These are phyloP conservation scores for Drymonia ruficornis DNA, from an alignment of 2,888 invertebrate species.

Conservation along the genomic window DNA sequence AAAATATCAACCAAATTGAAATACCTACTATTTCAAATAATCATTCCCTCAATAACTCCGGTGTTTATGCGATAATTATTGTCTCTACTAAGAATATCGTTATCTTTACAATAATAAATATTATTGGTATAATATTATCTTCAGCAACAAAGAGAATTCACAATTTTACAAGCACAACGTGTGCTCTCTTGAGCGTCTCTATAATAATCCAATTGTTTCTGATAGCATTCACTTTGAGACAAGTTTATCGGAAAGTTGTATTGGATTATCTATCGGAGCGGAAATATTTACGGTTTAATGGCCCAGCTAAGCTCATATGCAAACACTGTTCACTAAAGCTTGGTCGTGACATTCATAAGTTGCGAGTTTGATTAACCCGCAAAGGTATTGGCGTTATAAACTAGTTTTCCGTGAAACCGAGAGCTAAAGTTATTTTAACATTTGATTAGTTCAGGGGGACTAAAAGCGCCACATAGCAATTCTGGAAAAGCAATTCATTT, in stretches of 20 bases:
- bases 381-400: neutral
- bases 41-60: too few species aligned
- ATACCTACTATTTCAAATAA: too few species aligned
- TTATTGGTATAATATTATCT: too few species aligned
- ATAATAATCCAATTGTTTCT: conserved; percentile 32
- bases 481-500: too few species aligned
- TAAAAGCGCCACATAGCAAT: too few species aligned
- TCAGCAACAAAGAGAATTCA: too few species aligned
- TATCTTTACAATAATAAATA: too few species aligned
- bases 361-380: neutral
- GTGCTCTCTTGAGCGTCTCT: neutral
- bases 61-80: too few species aligned
- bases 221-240: conserved; percentile 34
- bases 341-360: neutral
- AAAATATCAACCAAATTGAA: too few species aligned
- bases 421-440: neutral
- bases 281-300: conserved; percentile 13
- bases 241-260: conserved; percentile 33
- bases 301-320: neutral
- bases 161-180: neutral
- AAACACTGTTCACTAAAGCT: neutral
- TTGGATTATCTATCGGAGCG: conserved; percentile 31
- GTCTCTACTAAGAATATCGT: too few species aligned
- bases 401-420: neutral
- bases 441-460: neutral